Evolutionary conservation across 2,113 vertebrate species (phyloP), one percentile per base, ranked within the genome.

Genomic region (Mohoua ochrocephala): DNA sequence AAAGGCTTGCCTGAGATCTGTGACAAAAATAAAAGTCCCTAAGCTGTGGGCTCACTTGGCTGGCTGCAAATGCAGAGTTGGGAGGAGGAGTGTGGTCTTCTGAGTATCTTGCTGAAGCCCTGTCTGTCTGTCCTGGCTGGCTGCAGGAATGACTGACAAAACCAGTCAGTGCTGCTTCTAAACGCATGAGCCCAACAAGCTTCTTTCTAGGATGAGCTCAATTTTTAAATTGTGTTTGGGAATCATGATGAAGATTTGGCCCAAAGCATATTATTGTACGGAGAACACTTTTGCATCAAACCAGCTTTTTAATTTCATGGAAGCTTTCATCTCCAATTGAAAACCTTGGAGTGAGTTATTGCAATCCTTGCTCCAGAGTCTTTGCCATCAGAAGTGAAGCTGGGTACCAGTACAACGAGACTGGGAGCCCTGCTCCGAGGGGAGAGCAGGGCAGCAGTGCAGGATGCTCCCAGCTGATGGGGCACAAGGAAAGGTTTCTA

Each of bases 101-200:
- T 8, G 30, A 42, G 57, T 2, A 45, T 10, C 5, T 64, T 61
- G 37, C n/a, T 42, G 30, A 41, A 68, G 47, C 5, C 10, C 17
- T 27, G n/a, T 54, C 74, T 65, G 44, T 54, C 59, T 70, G 61
- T 70, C 69, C 65, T 37, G 61, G 8, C 56, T 49, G 60, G 27
- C 24, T 85, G 69, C 52, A 41, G 49, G 67, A 37, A 23, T 16
- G 61, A 26, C 35, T 33, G 67, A 41, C 19, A 41, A 61, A 71
- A 63, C 21, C 27, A 30, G 13, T 3, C 64, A 42, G 27, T 5
- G 19, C 5, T 65, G 28, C 49, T 81, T 41, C 31, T 33, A 9
- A 27, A 44, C 1, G 2, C 23, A 20, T 0, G 21, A 42, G 16
- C 26, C 11, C 24, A 31, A 3, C 0, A 0, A 37, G 17, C 20